Percentiles rank a stretch among this genome's conserved stretches.
These are phyloP conservation scores for Podotricha telesiphe DNA, from an alignment of 2,888 invertebrate species.

Conservation along the genomic window DNA sequence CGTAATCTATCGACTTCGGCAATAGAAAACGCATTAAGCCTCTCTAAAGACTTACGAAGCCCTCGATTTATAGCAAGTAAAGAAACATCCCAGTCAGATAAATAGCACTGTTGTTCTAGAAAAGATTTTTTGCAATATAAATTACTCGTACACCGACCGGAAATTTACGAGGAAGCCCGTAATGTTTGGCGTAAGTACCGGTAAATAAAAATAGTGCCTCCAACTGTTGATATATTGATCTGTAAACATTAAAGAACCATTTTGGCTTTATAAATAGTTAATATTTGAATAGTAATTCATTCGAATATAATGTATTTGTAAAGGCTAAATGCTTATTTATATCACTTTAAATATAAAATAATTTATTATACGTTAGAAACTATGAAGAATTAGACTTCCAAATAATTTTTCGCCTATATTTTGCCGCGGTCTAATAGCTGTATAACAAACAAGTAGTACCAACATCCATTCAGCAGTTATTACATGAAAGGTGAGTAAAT, in stretches of 20 bases:
- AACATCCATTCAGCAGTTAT: no score
- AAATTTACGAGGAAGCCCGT: slow-evolving; percentile 34
- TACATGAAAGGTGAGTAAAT: no score
- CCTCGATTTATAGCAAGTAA: slow-evolving; percentile 56
- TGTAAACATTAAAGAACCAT: neutral
- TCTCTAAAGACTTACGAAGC: slow-evolving; percentile 58
- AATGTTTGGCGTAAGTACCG: slow-evolving; percentile 23
- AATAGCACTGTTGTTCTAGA: slow-evolving; percentile 45
- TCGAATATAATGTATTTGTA: neutral
- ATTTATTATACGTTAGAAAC: no score
- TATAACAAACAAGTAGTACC: no score
- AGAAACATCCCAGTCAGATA: slow-evolving; percentile 48
- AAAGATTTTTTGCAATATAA: slow-evolving; percentile 42
- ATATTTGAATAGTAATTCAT: neutral
- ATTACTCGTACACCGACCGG: slow-evolving; percentile 33
- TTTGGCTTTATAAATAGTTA: neutral
- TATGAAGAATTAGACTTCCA: no score
- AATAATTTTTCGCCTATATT: no score
- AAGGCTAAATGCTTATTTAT: no score
- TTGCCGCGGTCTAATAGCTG: no score
- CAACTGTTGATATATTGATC: slow-evolving; percentile 7
- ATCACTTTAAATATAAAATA: no score
- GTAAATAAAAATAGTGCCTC: slow-evolving; percentile 24
- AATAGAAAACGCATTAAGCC: slow-evolving; percentile 66
- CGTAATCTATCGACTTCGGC: slow-evolving; percentile 60